A percentile compares a stretch with the other conserved stretches of the same genome.
Conservation (phyloP, 2,888 invertebrate genomes). For the Agrochola macilenta region DNA sequence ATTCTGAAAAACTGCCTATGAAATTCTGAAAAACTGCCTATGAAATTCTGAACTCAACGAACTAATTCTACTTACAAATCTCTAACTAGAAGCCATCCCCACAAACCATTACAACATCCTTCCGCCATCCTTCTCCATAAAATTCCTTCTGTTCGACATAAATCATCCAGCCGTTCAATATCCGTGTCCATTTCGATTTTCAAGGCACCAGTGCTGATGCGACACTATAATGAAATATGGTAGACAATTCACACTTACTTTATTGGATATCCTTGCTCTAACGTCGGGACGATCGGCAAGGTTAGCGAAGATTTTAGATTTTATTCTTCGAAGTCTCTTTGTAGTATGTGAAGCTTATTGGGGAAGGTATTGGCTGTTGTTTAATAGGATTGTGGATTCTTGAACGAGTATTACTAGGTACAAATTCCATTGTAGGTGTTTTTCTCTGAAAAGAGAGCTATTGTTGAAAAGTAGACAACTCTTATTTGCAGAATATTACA, state of each 20-base stretch:
- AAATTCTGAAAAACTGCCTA: neutral
- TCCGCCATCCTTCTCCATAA: constrained; percentile 40
- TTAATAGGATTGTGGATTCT: neutral
- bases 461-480: neutral
- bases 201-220: constrained; percentile 63
- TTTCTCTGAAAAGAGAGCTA: neutral
- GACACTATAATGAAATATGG: constrained; percentile 69
- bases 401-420: neutral
- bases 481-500: neutral
- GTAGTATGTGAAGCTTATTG: constrained; percentile 36
- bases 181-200: constrained; percentile 63
- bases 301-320: constrained; percentile 50
- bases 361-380: constrained; percentile 10
- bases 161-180: constrained; percentile 65
- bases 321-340: constrained; percentile 23
- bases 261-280: constrained; percentile 61
- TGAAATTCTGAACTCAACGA: neutral
- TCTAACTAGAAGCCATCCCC: constrained; percentile 19
- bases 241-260: constrained; percentile 63
- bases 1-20: neutral
- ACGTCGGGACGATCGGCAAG: constrained; percentile 42
- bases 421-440: neutral
- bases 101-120: constrained; percentile 22
- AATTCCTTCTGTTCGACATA: constrained; percentile 45
- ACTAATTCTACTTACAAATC: neutral